Percentiles rank a stretch among this genome's conserved stretches.
phyloP scores from a whole-genome alignment of 2,113 vertebrate species.

The Grammomys surdaster region DNA sequence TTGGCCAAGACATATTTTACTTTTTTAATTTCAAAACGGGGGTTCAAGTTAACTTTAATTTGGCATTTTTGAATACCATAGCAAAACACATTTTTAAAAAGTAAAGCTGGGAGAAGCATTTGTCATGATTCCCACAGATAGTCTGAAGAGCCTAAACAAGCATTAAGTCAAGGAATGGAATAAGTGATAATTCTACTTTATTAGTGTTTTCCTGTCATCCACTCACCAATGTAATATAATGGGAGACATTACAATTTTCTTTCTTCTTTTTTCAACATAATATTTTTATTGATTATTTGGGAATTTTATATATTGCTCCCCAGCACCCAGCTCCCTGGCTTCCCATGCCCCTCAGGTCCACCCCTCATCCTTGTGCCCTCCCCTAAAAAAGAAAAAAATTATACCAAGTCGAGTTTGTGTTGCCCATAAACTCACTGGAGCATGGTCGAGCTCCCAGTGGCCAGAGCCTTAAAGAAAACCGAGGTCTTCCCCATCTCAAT shows the following conservation, averaged over 20 bases:
- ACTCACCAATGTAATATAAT: not conserved
- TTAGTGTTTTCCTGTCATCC: slow-evolving; percentile 26
- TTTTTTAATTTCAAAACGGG: not conserved
- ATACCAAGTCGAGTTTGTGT: not conserved
- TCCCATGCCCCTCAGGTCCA: not conserved
- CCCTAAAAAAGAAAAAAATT: not conserved
- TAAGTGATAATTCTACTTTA: not conserved
- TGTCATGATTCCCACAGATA: slow-evolving; percentile 4
- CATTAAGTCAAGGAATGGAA: slow-evolving; percentile 52
- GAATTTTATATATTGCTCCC: not conserved
- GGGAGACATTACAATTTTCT: not conserved
- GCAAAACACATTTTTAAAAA: slow-evolving; percentile 36
- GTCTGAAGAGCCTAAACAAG: not conserved
- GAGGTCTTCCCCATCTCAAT: not conserved
- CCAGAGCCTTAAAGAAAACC: not conserved
- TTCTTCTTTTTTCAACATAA: not conserved
- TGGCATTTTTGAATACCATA: not conserved
- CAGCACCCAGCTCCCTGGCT: not conserved
- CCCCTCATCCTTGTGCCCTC: no score
- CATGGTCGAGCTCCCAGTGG: not conserved
- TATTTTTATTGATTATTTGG: not conserved
- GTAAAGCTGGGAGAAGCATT: slow-evolving; percentile 30
- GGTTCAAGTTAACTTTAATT: slow-evolving; percentile 38
- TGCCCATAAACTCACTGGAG: not conserved
- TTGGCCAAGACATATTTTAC: not conserved